Evolutionary conservation across 2,888 invertebrate species (phyloP).

Genomic region (Mimumesa dahlbomi): DNA sequence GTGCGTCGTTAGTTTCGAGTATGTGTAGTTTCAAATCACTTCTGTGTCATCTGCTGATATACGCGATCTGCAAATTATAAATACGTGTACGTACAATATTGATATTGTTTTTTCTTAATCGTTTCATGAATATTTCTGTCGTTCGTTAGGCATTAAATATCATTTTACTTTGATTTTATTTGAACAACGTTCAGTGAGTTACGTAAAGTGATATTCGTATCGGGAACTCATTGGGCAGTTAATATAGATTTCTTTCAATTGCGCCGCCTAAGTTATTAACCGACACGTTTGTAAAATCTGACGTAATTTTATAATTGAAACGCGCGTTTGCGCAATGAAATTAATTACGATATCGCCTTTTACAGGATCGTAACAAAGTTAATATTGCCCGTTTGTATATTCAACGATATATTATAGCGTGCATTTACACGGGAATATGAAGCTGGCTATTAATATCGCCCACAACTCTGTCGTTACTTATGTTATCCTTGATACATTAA

Average conservation of each 20-base stretch:
- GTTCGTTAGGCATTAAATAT: too few species aligned
- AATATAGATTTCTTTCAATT: too few species aligned
- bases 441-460: slow-evolving; percentile 49
- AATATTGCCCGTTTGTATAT: not conserved
- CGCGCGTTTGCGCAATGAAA: slow-evolving; percentile 17
- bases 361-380: slow-evolving; percentile 24
- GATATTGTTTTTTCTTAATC: too few species aligned
- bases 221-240: too few species aligned
- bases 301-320: slow-evolving; percentile 8
- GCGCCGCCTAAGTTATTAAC: too few species aligned
- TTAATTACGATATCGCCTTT: slow-evolving; percentile 16
- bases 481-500: slow-evolving; percentile 42
- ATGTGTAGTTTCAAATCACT: not conserved
- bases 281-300: not conserved
- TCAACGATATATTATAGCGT: slow-evolving; percentile 12
- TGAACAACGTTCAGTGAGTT: too few species aligned
- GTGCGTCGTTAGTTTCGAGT: not conserved
- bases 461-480: slow-evolving; percentile 40
- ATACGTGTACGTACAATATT: not conserved
- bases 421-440: slow-evolving; percentile 25
- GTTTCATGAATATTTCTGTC: too few species aligned
- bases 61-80: not conserved
- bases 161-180: too few species aligned
- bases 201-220: too few species aligned
- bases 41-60: not conserved